These are phyloP conservation scores for Macquaria australasica DNA, from an alignment of 2,113 vertebrate genomes.

Conservation along the genomic window DNA sequence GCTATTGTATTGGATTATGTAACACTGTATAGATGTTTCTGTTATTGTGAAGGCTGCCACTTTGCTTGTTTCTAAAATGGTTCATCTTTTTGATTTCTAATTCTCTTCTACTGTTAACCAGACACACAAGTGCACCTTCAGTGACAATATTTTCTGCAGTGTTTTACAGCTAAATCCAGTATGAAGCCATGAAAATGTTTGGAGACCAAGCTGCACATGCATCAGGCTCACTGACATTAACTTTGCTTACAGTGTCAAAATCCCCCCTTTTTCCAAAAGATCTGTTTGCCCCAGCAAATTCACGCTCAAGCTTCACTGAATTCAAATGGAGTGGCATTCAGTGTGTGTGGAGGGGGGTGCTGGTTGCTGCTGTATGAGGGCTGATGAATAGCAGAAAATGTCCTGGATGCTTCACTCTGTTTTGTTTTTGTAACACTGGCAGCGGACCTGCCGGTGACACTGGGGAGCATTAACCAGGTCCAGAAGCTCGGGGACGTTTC, in stretches of 20 bases:
- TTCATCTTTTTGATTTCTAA: too few relatives aligned
- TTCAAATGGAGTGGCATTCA: slow-evolving; percentile 78
- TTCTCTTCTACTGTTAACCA: too few relatives aligned
- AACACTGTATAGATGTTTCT: too few relatives aligned
- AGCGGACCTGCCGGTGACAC: slow-evolving; percentile 23
- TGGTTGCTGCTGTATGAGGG: slow-evolving; percentile 55
- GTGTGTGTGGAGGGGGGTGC: slow-evolving; percentile 43
- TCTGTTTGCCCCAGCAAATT: slow-evolving; percentile 86
- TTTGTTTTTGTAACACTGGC: slow-evolving; percentile 52
- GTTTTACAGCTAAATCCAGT: too few relatives aligned
- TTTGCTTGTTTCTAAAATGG: too few relatives aligned
- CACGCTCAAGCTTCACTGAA: slow-evolving; percentile 80
- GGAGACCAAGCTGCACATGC: background rate
- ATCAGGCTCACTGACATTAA: slow-evolving; percentile 32
- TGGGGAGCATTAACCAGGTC: slow-evolving; percentile 44
- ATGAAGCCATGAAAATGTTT: too few relatives aligned
- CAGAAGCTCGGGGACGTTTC: slow-evolving; percentile 74
- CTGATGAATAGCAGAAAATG: slow-evolving; percentile 74
- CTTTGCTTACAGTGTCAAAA: slow-evolving; percentile 86
- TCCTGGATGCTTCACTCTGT: slow-evolving; percentile 73
- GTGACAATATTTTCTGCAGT: too few relatives aligned
- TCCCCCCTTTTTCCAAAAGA: slow-evolving; percentile 78
- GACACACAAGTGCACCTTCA: too few relatives aligned
- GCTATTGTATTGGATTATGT: too few relatives aligned
- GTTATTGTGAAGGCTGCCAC: too few relatives aligned